These are phyloP conservation scores for Probosciger aterrimus DNA, from an alignment of 2,113 vertebrate genomes.

Conservation along the genomic window DNA sequence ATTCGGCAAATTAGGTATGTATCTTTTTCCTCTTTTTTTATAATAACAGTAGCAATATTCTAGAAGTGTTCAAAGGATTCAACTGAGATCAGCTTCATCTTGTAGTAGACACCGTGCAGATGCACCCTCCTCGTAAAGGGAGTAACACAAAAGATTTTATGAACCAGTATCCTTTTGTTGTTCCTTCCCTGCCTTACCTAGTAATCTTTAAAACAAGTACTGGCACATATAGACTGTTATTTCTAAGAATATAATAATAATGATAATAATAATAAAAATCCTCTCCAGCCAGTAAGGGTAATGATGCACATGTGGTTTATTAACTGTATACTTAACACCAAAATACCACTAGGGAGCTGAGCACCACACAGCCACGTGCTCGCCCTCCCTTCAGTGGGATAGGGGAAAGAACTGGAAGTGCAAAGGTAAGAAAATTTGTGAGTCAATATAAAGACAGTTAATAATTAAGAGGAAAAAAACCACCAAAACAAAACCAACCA, in stretches of 20 bases:
- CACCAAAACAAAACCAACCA: not conserved
- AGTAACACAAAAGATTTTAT: not conserved
- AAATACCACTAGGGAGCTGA: not conserved
- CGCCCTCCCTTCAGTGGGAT: not conserved
- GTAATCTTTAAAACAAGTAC: not conserved
- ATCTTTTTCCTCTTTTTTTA: not conserved
- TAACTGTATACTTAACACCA: not conserved
- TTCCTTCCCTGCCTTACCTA: not conserved
- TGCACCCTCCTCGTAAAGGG: not conserved
- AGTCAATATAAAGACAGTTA: not conserved
- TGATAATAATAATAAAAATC: not conserved
- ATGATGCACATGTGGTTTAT: not conserved
- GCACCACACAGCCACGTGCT: rapidly evolving
- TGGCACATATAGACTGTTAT: not conserved
- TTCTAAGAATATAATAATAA: not conserved
- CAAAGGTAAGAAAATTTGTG: not conserved
- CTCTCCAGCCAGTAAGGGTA: not conserved
- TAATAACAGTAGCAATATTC: not conserved
- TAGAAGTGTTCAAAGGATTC: not conserved
- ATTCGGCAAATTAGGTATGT: not conserved
- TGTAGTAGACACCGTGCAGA: not conserved
- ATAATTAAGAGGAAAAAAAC: not conserved
- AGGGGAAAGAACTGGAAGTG: not conserved
- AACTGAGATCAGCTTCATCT: not conserved
- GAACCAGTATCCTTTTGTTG: not conserved